A percentile compares a stretch with the other conserved stretches of the same genome.
These are phyloP conservation scores for Popillia japonica DNA, from an alignment of 1,140 invertebrate species.

Conservation along the genomic window DNA sequence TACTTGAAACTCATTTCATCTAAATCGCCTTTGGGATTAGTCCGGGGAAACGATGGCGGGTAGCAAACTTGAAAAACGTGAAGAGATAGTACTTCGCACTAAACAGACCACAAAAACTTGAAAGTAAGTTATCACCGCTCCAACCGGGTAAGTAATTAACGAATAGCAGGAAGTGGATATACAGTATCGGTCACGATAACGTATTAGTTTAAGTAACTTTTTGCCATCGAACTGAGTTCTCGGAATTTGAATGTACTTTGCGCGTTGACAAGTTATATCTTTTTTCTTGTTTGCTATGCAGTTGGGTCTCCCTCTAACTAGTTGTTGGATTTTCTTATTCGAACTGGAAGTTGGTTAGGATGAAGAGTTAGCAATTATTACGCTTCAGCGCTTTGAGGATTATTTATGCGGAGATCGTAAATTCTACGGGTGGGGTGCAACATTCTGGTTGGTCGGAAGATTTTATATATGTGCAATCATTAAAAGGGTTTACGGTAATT, in stretches of 20 bases:
- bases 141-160: conserved; percentile 15
- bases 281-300: too few species aligned
- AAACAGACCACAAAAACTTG: neutral
- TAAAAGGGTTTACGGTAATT: too few species aligned
- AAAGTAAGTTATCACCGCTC: conserved; percentile 5
- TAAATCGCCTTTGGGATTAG: conserved; percentile 21
- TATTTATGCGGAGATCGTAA: too few species aligned
- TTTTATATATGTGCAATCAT: too few species aligned
- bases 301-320: too few species aligned
- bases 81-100: neutral
- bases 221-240: neutral
- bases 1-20: neutral
- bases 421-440: too few species aligned
- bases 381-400: too few species aligned
- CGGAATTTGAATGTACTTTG: neutral
- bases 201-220: conserved; percentile 21
- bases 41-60: neutral
- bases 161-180: neutral
- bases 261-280: neutral
- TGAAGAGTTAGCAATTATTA: too few species aligned
- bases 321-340: too few species aligned
- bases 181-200: conserved; percentile 16
- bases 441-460: too few species aligned
- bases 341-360: too few species aligned
- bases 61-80: neutral